A percentile compares a stretch with the other conserved stretches of the same genome.
Evolutionary conservation across 2,113 vertebrate species (phyloP).

Genomic region (Perccottus glenii): DNA sequence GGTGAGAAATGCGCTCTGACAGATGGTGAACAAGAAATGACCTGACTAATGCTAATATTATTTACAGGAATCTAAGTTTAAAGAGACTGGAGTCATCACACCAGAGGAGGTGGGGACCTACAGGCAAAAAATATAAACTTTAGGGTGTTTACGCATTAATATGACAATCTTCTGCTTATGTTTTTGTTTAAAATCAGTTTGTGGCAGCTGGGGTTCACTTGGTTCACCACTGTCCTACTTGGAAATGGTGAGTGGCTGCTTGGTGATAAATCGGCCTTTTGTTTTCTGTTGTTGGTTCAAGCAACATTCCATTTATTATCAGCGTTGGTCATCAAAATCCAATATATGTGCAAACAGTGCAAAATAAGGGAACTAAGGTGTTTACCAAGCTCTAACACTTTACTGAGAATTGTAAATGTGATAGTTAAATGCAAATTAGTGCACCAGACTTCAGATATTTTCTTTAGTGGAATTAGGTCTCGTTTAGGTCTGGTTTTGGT

Average conservation of each 20-base stretch:
- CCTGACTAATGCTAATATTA: background rate
- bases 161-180: background rate
- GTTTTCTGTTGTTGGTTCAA: background rate
- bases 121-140: background rate
- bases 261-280: background rate
- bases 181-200: slow-evolving; percentile 76
- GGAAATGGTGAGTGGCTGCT: slow-evolving; percentile 91
- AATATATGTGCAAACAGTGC: background rate
- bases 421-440: too few relatives aligned
- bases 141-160: background rate
- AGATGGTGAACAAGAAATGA: too few relatives aligned
- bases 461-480: too few relatives aligned
- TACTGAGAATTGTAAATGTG: too few relatives aligned
- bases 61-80: slow-evolving; percentile 96
- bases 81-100: slow-evolving; percentile 98
- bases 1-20: background rate
- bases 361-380: too few relatives aligned
- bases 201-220: slow-evolving; percentile 96
- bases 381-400: too few relatives aligned
- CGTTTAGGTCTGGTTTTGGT: too few relatives aligned
- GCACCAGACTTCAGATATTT: too few relatives aligned
- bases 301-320: background rate
- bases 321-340: background rate
- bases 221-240: slow-evolving; percentile 98
- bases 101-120: slow-evolving; percentile 90